Evolutionary conservation across 2,888 invertebrate species (phyloP).

Genomic region (Acronicta psi): DNA sequence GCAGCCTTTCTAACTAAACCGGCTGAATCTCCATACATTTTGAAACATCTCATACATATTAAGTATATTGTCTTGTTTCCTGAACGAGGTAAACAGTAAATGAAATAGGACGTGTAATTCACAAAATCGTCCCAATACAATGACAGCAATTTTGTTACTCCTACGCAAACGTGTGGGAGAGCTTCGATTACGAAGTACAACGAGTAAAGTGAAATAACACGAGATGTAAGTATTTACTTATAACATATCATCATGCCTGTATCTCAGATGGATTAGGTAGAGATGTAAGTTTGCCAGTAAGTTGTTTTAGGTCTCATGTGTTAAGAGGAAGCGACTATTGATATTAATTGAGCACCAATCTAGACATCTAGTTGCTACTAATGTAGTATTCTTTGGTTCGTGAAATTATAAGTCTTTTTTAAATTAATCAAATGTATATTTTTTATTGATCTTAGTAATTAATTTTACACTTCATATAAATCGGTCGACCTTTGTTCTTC

Average conservation of each 20-base stretch:
- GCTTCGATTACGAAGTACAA: neutral
- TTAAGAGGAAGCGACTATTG: too few relatives aligned
- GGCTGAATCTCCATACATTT: neutral
- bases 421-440: too few relatives aligned
- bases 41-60: neutral
- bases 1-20: neutral
- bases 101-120: slow-evolving; percentile 2
- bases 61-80: too few relatives aligned
- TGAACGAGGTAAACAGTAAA: neutral
- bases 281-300: neutral
- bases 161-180: slow-evolving; percentile 23
- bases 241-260: too few relatives aligned
- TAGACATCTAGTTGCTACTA: too few relatives aligned
- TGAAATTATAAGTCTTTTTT: too few relatives aligned
- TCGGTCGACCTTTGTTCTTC: too few relatives aligned
- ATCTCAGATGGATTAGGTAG: neutral
- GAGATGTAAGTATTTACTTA: neutral
- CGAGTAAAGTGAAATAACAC: slow-evolving; percentile 1
- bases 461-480: too few relatives aligned
- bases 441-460: too few relatives aligned
- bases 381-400: too few relatives aligned
- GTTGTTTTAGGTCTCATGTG: too few relatives aligned
- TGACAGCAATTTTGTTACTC: slow-evolving; percentile 13
- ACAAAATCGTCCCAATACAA: neutral
- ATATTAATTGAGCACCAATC: too few relatives aligned